phyloP scores from a whole-genome alignment of 2,888 invertebrate genomes.

The Dendrolimus houi region DNA sequence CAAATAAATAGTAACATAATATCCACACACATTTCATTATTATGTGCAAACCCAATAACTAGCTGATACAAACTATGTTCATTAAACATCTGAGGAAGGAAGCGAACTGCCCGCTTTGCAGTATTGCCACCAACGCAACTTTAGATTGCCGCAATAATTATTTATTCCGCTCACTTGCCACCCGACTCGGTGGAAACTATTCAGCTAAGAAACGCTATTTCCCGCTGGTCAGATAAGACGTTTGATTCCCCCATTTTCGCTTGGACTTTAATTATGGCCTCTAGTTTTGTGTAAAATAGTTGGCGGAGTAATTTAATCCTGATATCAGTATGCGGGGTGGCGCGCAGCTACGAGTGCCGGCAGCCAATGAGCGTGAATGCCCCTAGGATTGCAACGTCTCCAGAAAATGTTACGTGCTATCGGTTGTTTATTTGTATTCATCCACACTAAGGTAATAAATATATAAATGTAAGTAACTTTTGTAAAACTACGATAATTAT shows the following conservation, averaged over 20 bases:
- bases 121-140: slow-evolving; percentile 46
- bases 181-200: slow-evolving; percentile 61
- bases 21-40: not conserved
- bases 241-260: slow-evolving; percentile 72
- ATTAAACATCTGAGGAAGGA: slow-evolving; percentile 45
- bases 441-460: too few relatives aligned
- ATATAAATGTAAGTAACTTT: too few relatives aligned
- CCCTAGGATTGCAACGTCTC: slow-evolving; percentile 23
- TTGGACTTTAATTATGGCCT: slow-evolving; percentile 73
- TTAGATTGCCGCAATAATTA: slow-evolving; percentile 71
- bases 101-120: slow-evolving; percentile 28
- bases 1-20: slow-evolving; percentile 16
- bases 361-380: slow-evolving; percentile 37
- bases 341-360: slow-evolving; percentile 44
- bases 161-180: slow-evolving; percentile 73
- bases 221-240: slow-evolving; percentile 73
- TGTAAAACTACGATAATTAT: too few relatives aligned
- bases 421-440: slow-evolving; percentile 26
- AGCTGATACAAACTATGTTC: slow-evolving; percentile 54
- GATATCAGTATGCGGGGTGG: slow-evolving; percentile 66
- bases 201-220: slow-evolving; percentile 72
- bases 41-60: not conserved
- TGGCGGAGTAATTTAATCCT: slow-evolving; percentile 71
- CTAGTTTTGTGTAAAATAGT: slow-evolving; percentile 75
- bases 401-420: slow-evolving; percentile 31